These are phyloP conservation scores for Ascaphus truei DNA, from an alignment of 2,113 vertebrate species.

Conservation along the genomic window DNA sequence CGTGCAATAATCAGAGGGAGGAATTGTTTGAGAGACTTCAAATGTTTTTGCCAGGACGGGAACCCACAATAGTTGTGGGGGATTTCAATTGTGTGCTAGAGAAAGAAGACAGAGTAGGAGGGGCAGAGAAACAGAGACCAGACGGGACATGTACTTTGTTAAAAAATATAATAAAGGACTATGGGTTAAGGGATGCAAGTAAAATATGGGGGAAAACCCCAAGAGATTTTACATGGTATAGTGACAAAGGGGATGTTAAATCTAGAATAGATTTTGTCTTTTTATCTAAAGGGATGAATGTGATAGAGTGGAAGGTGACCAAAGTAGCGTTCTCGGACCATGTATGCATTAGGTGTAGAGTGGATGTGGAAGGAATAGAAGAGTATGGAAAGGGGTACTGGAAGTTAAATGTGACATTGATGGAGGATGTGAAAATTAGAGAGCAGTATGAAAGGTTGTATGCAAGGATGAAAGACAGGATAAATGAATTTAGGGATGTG, in stretches of 20 bases:
- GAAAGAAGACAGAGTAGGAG: too few relatives aligned
- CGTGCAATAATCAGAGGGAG: not conserved
- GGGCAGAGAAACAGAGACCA: too few relatives aligned
- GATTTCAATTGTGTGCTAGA: not conserved
- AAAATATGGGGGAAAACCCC: not conserved
- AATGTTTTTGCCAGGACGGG: not conserved
- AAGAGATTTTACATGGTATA: not conserved
- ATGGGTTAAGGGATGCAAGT: not conserved
- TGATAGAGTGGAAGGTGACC: too few relatives aligned
- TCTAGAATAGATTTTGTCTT: not conserved
- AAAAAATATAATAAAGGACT: not conserved
- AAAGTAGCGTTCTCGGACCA: too few relatives aligned
- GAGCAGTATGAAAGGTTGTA: not conserved
- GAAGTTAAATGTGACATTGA: not conserved
- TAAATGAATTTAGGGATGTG: not conserved
- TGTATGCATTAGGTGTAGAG: too few relatives aligned
- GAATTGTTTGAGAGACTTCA: not conserved
- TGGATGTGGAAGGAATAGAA: not conserved
- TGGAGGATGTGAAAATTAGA: not conserved
- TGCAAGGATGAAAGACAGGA: not conserved
- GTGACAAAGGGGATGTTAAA: too few relatives aligned
- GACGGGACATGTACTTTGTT: not conserved
- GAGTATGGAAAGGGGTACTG: not conserved
- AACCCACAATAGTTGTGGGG: not conserved
- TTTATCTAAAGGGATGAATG: rapidly evolving